These are phyloP conservation scores for Ormyrus pomaceus DNA, from an alignment of 2,888 invertebrate species.

Conservation along the genomic window DNA sequence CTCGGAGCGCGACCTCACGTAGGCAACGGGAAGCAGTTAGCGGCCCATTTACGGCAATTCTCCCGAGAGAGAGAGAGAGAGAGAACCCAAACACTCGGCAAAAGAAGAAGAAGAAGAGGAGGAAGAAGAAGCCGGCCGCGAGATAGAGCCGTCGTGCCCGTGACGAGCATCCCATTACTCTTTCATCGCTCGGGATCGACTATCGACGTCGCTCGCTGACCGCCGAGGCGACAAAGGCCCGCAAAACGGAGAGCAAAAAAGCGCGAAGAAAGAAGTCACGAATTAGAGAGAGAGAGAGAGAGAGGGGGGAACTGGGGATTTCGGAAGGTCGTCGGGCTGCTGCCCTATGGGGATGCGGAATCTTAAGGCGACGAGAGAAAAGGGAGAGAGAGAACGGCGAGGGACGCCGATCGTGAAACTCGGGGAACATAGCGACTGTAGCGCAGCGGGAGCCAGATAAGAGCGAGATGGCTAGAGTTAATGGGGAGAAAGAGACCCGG, in stretches of 20 bases:
- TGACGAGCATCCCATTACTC: slow-evolving; percentile 49
- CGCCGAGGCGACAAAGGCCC: slow-evolving; percentile 62
- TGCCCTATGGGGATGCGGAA: slow-evolving; percentile 2
- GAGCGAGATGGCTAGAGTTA: slow-evolving; percentile 24
- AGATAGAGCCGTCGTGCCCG: slow-evolving; percentile 20
- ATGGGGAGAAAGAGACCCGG: slow-evolving; percentile 40
- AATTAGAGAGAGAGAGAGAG: slow-evolving; percentile 53
- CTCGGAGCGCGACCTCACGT: background rate
- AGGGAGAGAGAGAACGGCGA: background rate
- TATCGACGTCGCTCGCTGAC: slow-evolving; percentile 4
- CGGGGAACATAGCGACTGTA: background rate
- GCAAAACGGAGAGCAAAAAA: slow-evolving; percentile 57
- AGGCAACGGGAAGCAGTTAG: slow-evolving; percentile 5
- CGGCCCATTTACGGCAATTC: slow-evolving; percentile 35
- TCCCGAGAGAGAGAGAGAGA: background rate
- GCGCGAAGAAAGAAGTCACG: background rate
- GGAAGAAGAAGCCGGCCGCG: background rate
- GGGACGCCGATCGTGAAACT: background rate
- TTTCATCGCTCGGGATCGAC: background rate
- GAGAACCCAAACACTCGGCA: background rate
- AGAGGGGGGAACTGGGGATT: background rate
- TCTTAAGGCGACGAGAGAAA: background rate
- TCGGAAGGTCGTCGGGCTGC: slow-evolving; percentile 20
- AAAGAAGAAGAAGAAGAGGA: slow-evolving; percentile 9
- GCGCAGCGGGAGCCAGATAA: background rate